Evolutionary conservation across 1,140 invertebrate species (phyloP), one percentile per base, ranked within the genome.

Genomic region (Mycetomoellerius zeteki): DNA sequence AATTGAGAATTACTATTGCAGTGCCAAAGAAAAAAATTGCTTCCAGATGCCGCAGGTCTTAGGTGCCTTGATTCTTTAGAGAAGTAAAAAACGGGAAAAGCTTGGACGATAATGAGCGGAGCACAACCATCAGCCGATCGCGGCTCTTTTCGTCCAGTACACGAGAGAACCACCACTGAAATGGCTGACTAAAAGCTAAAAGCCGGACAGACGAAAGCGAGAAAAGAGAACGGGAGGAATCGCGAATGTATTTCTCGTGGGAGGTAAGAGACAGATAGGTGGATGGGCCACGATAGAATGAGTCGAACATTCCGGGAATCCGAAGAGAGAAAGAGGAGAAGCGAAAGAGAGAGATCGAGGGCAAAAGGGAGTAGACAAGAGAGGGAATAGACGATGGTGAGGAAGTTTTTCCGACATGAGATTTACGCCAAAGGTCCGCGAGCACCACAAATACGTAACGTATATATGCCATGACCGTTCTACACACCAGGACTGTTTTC

Each of bases 161-260:
- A 60, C 24, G 78, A 78, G 87, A 56, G 58, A 85, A 64, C 88
- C 50, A 30, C 27, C 56, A 43, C 37, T 75, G 76, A 90, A 90
- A 89, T 86, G 85, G 88, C 81, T 65, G 21, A 72, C 86, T 90
- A 88, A 90, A 90, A 90, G 89, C 89, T 90, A 90, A 90, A 90
- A 90, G 89, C 89, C 89, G 89, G 89, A 90, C 86, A 87, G 56
- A 77, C 65, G 76, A 86, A 80, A 76, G 81, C 37, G 64, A 58
- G 73, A 73, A 65, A 62, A 76, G 82, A 43, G 24, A n/a, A 27
- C 62, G 21, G 10, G 54, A 75, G 47, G 62, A 47, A 81, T 81
- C 54, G 62, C 24, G 81, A 67, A 33, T 30, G 47, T 56, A 50
- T 81, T 81, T 81, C 77, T 81, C 77, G 47, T 71, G 21, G 80